A percentile compares a stretch with the other conserved stretches of the same genome.
Evolutionary conservation across 2,113 vertebrate genomes (phyloP).

Genomic region (Malaclemys terrapin): DNA sequence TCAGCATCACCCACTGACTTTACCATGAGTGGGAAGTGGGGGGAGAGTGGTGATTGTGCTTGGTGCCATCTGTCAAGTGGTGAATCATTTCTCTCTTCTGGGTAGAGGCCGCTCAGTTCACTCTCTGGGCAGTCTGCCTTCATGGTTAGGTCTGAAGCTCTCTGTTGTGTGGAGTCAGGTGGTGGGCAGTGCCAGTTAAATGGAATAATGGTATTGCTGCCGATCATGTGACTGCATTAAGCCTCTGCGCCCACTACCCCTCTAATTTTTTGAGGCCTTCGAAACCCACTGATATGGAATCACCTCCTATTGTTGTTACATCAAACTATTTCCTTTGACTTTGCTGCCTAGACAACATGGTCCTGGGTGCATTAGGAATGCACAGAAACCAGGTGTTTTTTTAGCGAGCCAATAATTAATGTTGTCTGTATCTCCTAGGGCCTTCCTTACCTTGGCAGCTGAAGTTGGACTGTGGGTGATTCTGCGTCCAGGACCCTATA

Average conservation of each 20-base stretch:
- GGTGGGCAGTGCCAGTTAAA: background rate
- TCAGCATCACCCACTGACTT: background rate
- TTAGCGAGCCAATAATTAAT: background rate
- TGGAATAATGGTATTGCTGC: background rate
- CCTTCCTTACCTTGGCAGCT: slow-evolving; percentile 85
- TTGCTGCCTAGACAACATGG: background rate
- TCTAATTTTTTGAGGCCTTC: background rate
- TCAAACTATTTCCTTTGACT: background rate
- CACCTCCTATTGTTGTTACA: background rate
- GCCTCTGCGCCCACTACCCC: background rate
- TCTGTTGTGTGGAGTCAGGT: background rate
- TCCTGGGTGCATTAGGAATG: background rate
- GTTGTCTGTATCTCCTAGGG: slow-evolving; percentile 74
- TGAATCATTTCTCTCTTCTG: background rate
- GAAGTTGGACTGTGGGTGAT: slow-evolving; percentile 91
- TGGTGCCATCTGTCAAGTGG: background rate
- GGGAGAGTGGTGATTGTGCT: background rate
- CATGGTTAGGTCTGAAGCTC: background rate
- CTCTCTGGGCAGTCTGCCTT: background rate
- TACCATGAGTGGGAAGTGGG: background rate
- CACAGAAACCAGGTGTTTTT: background rate
- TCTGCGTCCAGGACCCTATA: slow-evolving; percentile 93
- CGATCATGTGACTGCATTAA: background rate
- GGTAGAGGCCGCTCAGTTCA: background rate
- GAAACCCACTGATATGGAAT: background rate